A percentile compares a stretch with the other conserved stretches of the same genome.
Evolutionary conservation across 2,888 invertebrate genomes (phyloP).

Genomic region (Bombylius discolor): DNA sequence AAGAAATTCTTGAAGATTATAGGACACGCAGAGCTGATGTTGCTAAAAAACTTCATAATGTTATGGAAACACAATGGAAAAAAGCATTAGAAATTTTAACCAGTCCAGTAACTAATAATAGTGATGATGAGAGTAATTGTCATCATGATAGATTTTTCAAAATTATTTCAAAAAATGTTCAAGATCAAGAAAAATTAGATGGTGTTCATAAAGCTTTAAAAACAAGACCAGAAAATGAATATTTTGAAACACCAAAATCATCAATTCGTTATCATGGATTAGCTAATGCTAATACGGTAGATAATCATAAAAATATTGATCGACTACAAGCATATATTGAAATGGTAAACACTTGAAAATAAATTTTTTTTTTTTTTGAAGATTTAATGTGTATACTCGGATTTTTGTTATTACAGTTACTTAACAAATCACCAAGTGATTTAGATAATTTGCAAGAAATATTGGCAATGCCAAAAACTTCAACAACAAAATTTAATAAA

Average conservation of each 20-base stretch:
- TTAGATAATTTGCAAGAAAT: slow-evolving; percentile 31
- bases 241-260: slow-evolving; percentile 29
- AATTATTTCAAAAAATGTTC: slow-evolving; percentile 1
- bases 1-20: slow-evolving; percentile 40
- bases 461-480: slow-evolving; percentile 19
- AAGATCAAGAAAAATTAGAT: slow-evolving; percentile 14
- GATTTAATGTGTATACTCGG: too few relatives aligned
- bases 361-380: not conserved
- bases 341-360: slow-evolving; percentile 18
- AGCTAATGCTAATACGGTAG: too few relatives aligned
- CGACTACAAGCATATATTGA: slow-evolving; percentile 33
- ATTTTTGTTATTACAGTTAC: slow-evolving; percentile 29
- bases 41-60: slow-evolving; percentile 58
- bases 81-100: slow-evolving; percentile 60
- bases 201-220: slow-evolving; percentile 1
- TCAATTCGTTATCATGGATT: not conserved
- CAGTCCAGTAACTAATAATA: slow-evolving; percentile 19
- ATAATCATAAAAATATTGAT: slow-evolving; percentile 19
- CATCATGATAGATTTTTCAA: too few relatives aligned
- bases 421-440: slow-evolving; percentile 41
- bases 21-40: slow-evolving; percentile 46
- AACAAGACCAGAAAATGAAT: slow-evolving; percentile 23
- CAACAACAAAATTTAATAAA: not conserved
- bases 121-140: not conserved
- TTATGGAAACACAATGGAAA: slow-evolving; percentile 71